Conservation (phyloP, 2,888 invertebrate genomes). For the Caenorhabditis doughertyi region DNA sequence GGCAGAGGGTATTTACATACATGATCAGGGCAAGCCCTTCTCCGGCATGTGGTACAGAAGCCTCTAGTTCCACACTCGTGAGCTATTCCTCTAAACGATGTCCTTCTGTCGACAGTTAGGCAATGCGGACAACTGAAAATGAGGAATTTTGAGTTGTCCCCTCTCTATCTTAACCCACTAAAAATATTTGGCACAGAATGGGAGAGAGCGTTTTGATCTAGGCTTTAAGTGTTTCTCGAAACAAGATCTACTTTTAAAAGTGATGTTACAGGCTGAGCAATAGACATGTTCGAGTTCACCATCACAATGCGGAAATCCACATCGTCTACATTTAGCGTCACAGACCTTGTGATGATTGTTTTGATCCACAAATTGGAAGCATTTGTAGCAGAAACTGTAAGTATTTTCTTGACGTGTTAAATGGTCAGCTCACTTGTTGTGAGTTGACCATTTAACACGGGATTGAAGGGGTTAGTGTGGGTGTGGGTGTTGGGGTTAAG, state of each 20-base stretch:
- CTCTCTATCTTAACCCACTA: not conserved
- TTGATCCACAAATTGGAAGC: not conserved
- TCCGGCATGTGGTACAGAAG: not conserved
- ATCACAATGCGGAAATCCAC: not conserved
- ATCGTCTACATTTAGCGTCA: not conserved
- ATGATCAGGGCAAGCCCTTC: not conserved
- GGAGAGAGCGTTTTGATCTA: not conserved
- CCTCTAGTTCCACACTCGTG: not conserved
- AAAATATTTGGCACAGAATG: not conserved
- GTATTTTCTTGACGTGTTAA: no score
- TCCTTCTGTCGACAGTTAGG: not conserved
- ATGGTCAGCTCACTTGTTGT: no score
- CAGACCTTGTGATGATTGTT: not conserved
- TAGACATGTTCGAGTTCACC: not conserved
- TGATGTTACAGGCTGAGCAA: not conserved
- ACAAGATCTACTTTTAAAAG: not conserved
- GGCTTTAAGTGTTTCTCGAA: not conserved
- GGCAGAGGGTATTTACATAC: not conserved
- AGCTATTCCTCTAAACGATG: not conserved
- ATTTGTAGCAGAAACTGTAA: conserved; percentile 6
- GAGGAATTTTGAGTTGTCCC: not conserved
- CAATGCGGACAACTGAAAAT: not conserved
- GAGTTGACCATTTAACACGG: no score
- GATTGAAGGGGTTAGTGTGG: no score
- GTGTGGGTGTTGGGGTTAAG: no score